phyloP scores from a whole-genome alignment of 2,113 vertebrate species.

The Bungarus multicinctus region DNA sequence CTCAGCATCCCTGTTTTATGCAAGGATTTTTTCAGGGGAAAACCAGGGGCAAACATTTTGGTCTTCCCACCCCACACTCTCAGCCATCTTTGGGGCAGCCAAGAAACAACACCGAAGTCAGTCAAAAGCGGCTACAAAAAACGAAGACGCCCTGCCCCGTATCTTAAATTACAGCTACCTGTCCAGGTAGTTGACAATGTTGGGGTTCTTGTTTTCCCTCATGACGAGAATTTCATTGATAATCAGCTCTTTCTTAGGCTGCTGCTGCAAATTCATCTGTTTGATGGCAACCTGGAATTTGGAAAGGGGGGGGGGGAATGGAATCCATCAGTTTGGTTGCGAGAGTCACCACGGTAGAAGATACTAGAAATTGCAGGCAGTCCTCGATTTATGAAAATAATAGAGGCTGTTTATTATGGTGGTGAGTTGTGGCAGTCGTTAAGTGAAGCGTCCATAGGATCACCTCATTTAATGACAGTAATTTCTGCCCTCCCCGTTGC shows the following conservation, averaged over 20 bases:
- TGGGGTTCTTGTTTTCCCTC: slow-evolving; percentile 99
- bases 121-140: not conserved
- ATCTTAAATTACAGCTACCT: slow-evolving; percentile 72
- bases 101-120: not conserved
- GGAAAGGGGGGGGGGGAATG: not conserved
- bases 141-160: not conserved
- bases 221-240: slow-evolving; percentile 98
- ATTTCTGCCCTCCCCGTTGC: not conserved
- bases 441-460: not conserved
- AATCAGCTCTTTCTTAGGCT: slow-evolving; percentile 96
- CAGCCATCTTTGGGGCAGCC: not conserved
- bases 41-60: not conserved
- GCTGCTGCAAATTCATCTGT: slow-evolving; percentile 98
- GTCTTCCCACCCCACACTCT: not conserved
- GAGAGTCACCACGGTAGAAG: not conserved
- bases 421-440: not conserved
- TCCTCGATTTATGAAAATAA: not conserved
- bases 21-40: not conserved
- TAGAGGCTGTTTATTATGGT: not conserved
- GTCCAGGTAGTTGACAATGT: slow-evolving; percentile 98
- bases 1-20: not conserved
- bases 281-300: slow-evolving; percentile 91
- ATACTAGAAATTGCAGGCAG: not conserved
- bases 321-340: not conserved
- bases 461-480: not conserved